These are phyloP conservation scores for Ctenochaetus hawaiiensis DNA, from an alignment of 2,797 vertebrate species.

Conservation along the genomic window DNA sequence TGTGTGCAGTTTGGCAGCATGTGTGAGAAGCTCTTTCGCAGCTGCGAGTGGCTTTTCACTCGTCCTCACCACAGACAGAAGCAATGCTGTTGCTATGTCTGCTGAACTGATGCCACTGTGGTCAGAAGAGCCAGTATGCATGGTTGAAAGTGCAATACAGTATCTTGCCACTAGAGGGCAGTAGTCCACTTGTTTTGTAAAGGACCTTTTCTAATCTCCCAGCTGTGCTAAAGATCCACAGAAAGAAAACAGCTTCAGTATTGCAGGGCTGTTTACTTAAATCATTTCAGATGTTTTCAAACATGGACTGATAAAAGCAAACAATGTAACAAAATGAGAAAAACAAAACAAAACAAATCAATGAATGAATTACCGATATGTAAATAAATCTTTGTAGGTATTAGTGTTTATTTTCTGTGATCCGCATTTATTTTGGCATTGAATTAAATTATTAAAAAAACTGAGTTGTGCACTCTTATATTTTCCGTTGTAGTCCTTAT, in stretches of 20 bases:
- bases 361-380: background rate
- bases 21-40: constrained; percentile 41
- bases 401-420: background rate
- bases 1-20: constrained; percentile 34
- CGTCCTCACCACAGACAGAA: constrained; percentile 54
- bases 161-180: constrained; percentile 74
- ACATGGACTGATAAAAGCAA: constrained; percentile 5
- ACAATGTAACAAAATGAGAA: background rate
- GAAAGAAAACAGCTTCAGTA: constrained; percentile 15
- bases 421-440: background rate
- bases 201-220: constrained; percentile 11
- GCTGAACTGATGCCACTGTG: constrained; percentile 35
- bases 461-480: background rate
- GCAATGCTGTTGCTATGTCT: constrained; percentile 53
- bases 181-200: constrained; percentile 46
- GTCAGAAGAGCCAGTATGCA: constrained; percentile 19
- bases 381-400: background rate
- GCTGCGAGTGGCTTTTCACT: constrained; percentile 53
- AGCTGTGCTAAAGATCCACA: constrained; percentile 15
- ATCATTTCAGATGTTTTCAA: constrained; percentile 3
- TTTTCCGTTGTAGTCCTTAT: background rate
- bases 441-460: constrained; percentile 2
- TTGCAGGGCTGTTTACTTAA: background rate
- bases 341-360: background rate
- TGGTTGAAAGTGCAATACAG: constrained; percentile 23